Evolutionary conservation across 2,888 invertebrate species (phyloP).

Genomic region (Quadriops clusia): DNA sequence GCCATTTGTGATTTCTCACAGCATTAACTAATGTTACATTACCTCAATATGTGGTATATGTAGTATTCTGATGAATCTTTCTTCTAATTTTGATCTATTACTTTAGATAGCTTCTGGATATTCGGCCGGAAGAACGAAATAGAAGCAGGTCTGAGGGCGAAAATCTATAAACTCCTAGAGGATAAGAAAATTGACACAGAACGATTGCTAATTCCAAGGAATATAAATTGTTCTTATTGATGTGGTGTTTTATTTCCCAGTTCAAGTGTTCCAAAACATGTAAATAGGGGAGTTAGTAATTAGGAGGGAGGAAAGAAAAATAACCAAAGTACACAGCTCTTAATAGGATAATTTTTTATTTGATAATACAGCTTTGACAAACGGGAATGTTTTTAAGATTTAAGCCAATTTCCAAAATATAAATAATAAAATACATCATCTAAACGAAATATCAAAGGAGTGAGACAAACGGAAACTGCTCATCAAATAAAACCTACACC

Average conservation of each 20-base stretch:
- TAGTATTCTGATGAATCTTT: neutral
- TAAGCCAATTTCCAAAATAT: constrained; percentile 14
- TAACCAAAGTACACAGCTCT: too few relatives aligned
- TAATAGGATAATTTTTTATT: constrained; percentile 37
- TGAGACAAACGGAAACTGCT: constrained; percentile 4
- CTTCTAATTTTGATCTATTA: constrained; percentile 7
- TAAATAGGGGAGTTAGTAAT: too few relatives aligned
- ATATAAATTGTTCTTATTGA: constrained; percentile 50
- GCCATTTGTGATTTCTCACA: too few relatives aligned
- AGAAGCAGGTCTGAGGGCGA: constrained; percentile 47
- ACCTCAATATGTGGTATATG: constrained; percentile 1
- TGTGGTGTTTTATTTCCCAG: too few relatives aligned
- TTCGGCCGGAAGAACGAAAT: constrained; percentile 55
- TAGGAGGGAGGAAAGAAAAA: too few relatives aligned
- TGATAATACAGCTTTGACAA: constrained; percentile 36
- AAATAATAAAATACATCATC: constrained; percentile 4
- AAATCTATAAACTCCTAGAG: constrained; percentile 51
- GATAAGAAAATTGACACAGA: constrained; percentile 53
- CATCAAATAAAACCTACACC: constrained; percentile 7
- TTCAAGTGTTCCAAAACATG: too few relatives aligned
- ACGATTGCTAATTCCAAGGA: constrained; percentile 57
- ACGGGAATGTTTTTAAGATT: constrained; percentile 35
- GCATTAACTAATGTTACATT: too few relatives aligned
- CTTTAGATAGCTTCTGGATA: constrained; percentile 61
- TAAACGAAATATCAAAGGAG: constrained; percentile 8